These are phyloP conservation scores for Scaptodrosophila lebanonensis DNA, from an alignment of 1,140 invertebrate genomes.

Conservation along the genomic window DNA sequence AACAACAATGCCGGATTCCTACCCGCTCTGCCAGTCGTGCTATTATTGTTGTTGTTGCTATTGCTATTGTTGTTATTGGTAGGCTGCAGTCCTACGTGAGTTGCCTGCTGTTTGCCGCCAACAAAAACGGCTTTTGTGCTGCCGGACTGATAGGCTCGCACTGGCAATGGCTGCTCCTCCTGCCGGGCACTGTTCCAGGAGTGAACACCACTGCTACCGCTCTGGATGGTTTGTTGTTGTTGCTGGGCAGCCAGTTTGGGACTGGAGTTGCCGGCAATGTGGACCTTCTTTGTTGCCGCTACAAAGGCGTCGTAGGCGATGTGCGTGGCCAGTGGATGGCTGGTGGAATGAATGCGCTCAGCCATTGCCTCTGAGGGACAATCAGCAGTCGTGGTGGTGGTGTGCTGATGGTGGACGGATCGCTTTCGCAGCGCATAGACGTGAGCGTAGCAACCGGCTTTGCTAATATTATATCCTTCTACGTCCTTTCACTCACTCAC, in stretches of 20 bases:
- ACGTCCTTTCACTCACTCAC: no score
- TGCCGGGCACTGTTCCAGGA: slow-evolving; percentile 7
- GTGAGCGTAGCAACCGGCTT: no score
- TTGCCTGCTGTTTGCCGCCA: not conserved
- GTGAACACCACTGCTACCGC: slow-evolving; percentile 6
- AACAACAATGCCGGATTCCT: not conserved
- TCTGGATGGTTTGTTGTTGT: slow-evolving; percentile 11
- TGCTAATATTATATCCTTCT: no score
- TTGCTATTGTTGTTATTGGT: not conserved
- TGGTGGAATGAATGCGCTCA: slow-evolving; percentile 8
- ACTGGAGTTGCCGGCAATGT: slow-evolving; percentile 21
- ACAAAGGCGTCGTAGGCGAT: not conserved
- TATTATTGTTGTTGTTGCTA: not conserved
- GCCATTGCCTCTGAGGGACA: no score
- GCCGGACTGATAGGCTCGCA: no score
- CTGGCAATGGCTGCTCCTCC: not conserved
- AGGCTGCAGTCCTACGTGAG: slow-evolving; percentile 2
- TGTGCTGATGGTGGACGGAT: no score
- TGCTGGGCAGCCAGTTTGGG: slow-evolving; percentile 17
- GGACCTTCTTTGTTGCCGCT: no score
- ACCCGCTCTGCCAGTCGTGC: not conserved
- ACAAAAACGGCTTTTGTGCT: no score
- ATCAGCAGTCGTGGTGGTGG: no score
- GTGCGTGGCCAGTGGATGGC: no score
- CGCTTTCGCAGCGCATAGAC: no score